phyloP scores from a whole-genome alignment of 92 coral and sea anemone species.

The Desmophyllum pertusum region DNA sequence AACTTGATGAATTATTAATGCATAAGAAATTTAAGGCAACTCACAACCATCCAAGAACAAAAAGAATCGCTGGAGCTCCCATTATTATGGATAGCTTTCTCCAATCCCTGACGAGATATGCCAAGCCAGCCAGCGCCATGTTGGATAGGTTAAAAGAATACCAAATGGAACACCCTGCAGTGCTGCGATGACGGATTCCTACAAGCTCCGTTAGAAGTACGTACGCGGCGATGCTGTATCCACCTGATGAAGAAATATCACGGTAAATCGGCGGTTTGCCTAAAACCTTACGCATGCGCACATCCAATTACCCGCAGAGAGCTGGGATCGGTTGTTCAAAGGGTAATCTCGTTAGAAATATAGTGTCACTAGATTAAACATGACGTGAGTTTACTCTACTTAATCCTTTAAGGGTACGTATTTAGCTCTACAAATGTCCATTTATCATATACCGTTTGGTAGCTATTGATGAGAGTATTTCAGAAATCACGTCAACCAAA shows the following conservation, averaged over 20 bases:
- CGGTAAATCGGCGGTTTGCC: no score
- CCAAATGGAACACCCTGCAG: conserved; percentile 49
- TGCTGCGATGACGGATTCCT: conserved; percentile 51
- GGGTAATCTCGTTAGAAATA: no score
- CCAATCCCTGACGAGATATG: conserved; percentile 71
- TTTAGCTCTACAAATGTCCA: no score
- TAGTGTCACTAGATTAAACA: no score
- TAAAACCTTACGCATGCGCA: no score
- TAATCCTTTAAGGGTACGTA: neutral
- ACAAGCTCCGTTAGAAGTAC: conserved; percentile 40
- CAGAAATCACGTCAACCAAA: no score
- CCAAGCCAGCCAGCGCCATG: conserved; percentile 61
- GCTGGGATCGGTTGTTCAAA: no score
- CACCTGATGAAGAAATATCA: conserved; percentile 4
- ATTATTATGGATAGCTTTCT: conserved; percentile 56
- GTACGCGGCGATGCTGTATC: conserved; percentile 50
- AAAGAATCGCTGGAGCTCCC: conserved; percentile 65
- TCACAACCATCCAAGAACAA: conserved; percentile 66
- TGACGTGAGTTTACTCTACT: neutral
- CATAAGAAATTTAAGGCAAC: conserved; percentile 6
- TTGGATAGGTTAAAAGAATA: conserved; percentile 67
- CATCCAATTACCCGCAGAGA: no score
- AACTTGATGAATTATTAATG: no score
- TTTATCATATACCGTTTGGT: no score
- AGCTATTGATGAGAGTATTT: no score